A percentile compares a stretch with the other conserved stretches of the same genome.
Conservation (phyloP, 2,113 vertebrate genomes). For the Clupea harengus region DNA sequence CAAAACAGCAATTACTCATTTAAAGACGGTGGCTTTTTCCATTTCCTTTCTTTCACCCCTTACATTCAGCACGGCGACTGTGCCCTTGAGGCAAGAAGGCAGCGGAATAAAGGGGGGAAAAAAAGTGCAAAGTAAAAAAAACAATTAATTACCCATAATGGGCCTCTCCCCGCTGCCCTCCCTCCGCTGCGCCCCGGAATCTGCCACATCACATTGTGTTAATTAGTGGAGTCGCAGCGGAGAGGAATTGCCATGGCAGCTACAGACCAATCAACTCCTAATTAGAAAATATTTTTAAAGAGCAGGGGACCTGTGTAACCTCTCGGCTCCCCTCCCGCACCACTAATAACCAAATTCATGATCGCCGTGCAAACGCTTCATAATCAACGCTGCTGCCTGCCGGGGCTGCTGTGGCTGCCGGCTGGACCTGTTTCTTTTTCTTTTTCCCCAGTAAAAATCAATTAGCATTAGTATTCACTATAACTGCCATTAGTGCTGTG, state of each 20-base stretch:
- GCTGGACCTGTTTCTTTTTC: background rate
- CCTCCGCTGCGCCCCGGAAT: slow-evolving; percentile 18
- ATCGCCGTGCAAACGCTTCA: slow-evolving; percentile 30
- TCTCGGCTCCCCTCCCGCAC: slow-evolving; percentile 27
- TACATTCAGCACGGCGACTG: background rate
- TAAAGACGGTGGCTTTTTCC: background rate
- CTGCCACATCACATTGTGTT: slow-evolving; percentile 46
- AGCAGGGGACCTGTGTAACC: slow-evolving; percentile 41
- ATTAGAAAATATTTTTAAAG: slow-evolving; percentile 52
- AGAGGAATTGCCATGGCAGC: slow-evolving; percentile 36
- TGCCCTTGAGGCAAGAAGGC: slow-evolving; percentile 7
- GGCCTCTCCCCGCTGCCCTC: slow-evolving; percentile 6
- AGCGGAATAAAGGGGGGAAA: slow-evolving; percentile 20
- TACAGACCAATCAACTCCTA: slow-evolving; percentile 44
- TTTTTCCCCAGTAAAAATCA: slow-evolving; percentile 11
- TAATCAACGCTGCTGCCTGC: slow-evolving; percentile 11
- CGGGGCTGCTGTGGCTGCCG: background rate
- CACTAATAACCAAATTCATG: slow-evolving; percentile 40
- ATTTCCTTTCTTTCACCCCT: background rate
- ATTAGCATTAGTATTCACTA: background rate
- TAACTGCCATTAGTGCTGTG: slow-evolving; percentile 3
- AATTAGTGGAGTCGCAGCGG: slow-evolving; percentile 47
- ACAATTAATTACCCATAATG: slow-evolving; percentile 52
- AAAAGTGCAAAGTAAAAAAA: slow-evolving; percentile 42
- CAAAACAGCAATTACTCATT: background rate